phyloP scores from a whole-genome alignment of 2,888 invertebrate species.

The Phytoseiulus persimilis region DNA sequence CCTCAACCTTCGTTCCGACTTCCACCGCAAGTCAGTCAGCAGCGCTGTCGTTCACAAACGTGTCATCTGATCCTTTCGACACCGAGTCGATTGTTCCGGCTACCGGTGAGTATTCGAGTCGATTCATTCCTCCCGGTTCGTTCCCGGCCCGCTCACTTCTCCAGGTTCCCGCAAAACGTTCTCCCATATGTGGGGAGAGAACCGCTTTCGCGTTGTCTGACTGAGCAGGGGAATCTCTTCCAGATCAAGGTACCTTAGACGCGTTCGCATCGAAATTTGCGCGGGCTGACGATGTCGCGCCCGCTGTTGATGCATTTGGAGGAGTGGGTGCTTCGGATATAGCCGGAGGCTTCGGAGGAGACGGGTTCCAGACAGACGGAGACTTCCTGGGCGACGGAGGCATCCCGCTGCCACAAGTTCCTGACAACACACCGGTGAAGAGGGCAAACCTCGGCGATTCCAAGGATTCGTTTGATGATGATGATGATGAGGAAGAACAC shows the following conservation, averaged over 20 bases:
- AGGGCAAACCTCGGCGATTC: slow-evolving; percentile 40
- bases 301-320: slow-evolving; percentile 40
- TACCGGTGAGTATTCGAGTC: neutral
- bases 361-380: neutral
- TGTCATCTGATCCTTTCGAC: slow-evolving; percentile 6
- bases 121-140: neutral
- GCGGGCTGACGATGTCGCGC: slow-evolving; percentile 17
- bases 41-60: neutral
- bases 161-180: too few relatives aligned
- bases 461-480: slow-evolving; percentile 46
- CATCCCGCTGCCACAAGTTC: neutral
- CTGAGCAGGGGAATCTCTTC: neutral
- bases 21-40: neutral
- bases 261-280: slow-evolving; percentile 42
- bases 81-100: slow-evolving; percentile 9
- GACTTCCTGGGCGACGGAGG: neutral
- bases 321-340: slow-evolving; percentile 17
- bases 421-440: slow-evolving; percentile 24
- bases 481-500: slow-evolving; percentile 46
- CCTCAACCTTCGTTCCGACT: neutral
- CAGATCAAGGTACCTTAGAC: slow-evolving; percentile 23
- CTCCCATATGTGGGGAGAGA: too few relatives aligned
- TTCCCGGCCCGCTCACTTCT: too few relatives aligned
- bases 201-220: too few relatives aligned
- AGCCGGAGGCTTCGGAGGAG: slow-evolving; percentile 40